A percentile compares a stretch with the other conserved stretches of the same genome.
Conservation (phyloP, 2,797 vertebrate genomes). For the Mormyrops attenuatus region DNA sequence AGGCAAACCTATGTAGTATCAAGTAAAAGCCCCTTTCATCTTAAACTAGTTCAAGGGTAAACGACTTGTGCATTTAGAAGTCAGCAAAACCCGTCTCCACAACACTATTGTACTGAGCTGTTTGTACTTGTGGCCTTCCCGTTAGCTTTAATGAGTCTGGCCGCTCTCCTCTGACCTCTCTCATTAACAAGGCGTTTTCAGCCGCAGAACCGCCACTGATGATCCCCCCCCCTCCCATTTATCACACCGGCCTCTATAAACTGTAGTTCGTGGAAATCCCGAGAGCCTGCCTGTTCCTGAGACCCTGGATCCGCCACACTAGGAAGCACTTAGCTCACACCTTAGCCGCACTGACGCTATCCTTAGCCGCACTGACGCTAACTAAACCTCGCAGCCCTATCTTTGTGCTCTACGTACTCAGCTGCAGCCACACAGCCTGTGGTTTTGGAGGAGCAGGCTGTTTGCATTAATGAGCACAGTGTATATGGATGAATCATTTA, state of each 20-base stretch:
- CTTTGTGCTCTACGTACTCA: background rate
- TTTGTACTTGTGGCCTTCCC: background rate
- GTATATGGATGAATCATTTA: background rate
- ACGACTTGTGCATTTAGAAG: background rate
- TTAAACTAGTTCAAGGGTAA: background rate
- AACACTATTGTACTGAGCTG: background rate
- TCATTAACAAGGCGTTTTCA: background rate
- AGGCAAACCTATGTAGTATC: background rate
- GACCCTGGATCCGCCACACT: background rate
- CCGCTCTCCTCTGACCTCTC: background rate
- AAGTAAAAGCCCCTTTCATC: background rate
- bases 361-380: background rate
- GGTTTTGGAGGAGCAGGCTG: background rate
- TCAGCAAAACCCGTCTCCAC: background rate
- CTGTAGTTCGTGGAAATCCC: background rate
- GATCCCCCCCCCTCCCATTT: background rate
- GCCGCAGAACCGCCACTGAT: background rate
- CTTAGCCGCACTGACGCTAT: background rate
- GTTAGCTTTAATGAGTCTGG: slow-evolving; percentile 2
- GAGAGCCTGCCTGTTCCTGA: background rate
- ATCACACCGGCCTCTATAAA: background rate
- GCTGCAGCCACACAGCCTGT: background rate
- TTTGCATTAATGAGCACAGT: background rate
- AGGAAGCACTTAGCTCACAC: background rate
- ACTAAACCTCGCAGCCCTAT: background rate